phyloP scores from a whole-genome alignment of 2,113 vertebrate genomes.

The Strix uralensis region DNA sequence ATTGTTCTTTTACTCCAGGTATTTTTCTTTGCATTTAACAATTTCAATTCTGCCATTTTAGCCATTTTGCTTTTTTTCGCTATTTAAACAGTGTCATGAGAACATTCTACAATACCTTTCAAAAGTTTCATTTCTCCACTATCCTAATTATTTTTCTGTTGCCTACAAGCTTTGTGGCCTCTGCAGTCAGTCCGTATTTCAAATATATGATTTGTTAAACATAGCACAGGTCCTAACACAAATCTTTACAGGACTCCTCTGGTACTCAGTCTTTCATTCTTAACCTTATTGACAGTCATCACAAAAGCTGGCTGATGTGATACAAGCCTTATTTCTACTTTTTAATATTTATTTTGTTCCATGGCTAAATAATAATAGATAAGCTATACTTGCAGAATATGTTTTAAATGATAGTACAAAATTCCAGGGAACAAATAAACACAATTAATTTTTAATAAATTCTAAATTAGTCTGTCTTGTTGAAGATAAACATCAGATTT shows the following conservation, averaged over 20 bases:
- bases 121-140: background rate
- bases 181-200: background rate
- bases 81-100: background rate
- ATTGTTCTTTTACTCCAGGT: background rate
- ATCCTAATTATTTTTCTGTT: background rate
- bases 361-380: background rate
- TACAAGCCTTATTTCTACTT: background rate
- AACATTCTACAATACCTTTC: background rate
- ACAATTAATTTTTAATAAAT: background rate
- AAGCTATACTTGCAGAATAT: background rate
- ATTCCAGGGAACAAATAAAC: background rate
- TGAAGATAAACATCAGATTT: background rate
- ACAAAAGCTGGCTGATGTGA: background rate
- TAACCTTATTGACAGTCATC: background rate
- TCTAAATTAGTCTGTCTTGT: background rate
- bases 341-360: background rate
- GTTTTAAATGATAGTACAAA: background rate
- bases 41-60: background rate
- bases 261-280: background rate
- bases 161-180: background rate
- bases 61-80: background rate
- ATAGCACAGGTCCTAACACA: background rate
- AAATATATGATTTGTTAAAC: background rate
- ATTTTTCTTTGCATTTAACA: background rate
- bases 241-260: background rate